phyloP scores from a whole-genome alignment of 2,888 invertebrate species.

The Pherbina coryleti region DNA sequence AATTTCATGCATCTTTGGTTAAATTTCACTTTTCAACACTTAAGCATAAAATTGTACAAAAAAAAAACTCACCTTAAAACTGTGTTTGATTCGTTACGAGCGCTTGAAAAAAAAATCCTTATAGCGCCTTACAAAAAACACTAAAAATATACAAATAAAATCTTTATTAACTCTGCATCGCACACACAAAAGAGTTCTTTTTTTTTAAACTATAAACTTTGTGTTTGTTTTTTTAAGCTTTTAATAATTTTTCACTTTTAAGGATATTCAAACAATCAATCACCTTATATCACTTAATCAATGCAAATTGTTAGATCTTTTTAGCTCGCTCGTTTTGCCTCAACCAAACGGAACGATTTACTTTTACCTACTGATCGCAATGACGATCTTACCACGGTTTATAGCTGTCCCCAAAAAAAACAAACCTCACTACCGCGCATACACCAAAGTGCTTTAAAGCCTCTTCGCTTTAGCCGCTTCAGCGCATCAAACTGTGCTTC shows the following conservation, averaged over 20 bases:
- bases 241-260: neutral
- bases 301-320: neutral
- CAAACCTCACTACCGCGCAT: slow-evolving; percentile 36
- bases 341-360: slow-evolving; percentile 66
- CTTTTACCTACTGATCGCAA: slow-evolving; percentile 69
- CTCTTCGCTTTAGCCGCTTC: too few relatives aligned
- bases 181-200: neutral
- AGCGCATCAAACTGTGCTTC: neutral
- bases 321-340: slow-evolving; percentile 37
- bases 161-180: neutral
- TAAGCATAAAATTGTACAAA: neutral
- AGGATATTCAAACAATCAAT: neutral
- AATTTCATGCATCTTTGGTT: neutral
- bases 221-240: neutral
- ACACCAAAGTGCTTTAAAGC: slow-evolving; percentile 16
- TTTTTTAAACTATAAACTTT: neutral
- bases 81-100: neutral
- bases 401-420: slow-evolving; percentile 69
- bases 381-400: slow-evolving; percentile 68
- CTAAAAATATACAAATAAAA: slow-evolving; percentile 14
- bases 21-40: neutral
- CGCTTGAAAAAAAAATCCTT: neutral
- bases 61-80: slow-evolving; percentile 19
- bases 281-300: neutral
- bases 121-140: neutral